Evolutionary conservation across 2,113 vertebrate genomes (phyloP).

Genomic region (Orcinus orca): DNA sequence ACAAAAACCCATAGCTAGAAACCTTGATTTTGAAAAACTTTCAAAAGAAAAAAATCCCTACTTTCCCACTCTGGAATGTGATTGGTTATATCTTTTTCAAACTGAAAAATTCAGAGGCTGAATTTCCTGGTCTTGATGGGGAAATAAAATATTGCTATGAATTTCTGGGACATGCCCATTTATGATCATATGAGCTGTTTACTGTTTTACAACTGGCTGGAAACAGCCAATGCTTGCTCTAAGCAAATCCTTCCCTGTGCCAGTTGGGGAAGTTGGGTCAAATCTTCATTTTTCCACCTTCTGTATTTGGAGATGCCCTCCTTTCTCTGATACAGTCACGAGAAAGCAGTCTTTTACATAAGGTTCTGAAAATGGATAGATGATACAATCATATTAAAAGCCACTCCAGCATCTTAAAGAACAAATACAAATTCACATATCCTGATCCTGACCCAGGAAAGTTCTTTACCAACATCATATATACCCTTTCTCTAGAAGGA

Average conservation of each 20-base stretch:
- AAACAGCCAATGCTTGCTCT: background rate
- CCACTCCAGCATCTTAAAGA: background rate
- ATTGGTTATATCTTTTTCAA: background rate
- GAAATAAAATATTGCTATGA: background rate
- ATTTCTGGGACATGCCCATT: background rate
- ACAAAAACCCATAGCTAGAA: background rate
- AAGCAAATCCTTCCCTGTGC: background rate
- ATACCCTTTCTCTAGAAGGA: background rate
- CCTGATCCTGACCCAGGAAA: background rate
- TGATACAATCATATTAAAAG: background rate
- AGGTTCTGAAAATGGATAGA: background rate
- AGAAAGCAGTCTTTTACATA: background rate
- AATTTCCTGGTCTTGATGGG: background rate
- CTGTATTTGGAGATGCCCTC: background rate
- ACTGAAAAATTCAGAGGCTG: background rate
- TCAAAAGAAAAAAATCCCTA: background rate
- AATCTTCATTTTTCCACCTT: background rate
- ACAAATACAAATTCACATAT: background rate
- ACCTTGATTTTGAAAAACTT: background rate
- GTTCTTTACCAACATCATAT: background rate
- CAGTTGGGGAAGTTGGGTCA: background rate
- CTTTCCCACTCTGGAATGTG: background rate
- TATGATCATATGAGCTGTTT: background rate
- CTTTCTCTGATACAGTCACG: background rate
- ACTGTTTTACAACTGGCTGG: background rate